phyloP scores from a whole-genome alignment of 2,113 vertebrate genomes.

The Phylloscopus trochiloides region DNA sequence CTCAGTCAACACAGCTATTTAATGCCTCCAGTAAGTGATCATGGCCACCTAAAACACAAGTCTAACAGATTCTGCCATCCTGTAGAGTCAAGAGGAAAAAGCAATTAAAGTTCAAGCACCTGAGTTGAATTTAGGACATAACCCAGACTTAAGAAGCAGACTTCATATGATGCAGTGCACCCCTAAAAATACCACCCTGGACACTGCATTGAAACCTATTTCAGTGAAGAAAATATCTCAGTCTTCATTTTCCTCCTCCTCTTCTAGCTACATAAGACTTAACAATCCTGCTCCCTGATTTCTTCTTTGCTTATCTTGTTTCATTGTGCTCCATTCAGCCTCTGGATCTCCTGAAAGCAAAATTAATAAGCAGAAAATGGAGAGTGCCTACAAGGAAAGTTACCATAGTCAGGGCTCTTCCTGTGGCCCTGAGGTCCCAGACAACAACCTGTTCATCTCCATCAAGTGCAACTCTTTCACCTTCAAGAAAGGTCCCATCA shows the following conservation, averaged over 20 bases:
- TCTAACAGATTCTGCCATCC: not conserved
- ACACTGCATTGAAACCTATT: not conserved
- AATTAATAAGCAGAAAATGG: not conserved
- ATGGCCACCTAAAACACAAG: not conserved
- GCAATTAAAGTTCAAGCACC: not conserved
- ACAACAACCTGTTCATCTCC: not conserved
- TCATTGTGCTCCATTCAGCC: fast-evolving
- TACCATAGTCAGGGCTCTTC: not conserved
- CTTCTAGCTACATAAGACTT: not conserved
- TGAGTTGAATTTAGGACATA: not conserved
- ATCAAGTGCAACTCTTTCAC: not conserved
- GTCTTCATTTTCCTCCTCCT: not conserved
- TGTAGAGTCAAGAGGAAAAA: not conserved
- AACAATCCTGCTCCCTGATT: not conserved
- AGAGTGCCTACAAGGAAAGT: not conserved
- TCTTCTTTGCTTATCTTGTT: not conserved
- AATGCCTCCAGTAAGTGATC: not conserved
- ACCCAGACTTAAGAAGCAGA: not conserved
- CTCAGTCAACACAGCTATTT: fast-evolving
- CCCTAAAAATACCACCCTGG: not conserved
- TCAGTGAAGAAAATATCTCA: not conserved
- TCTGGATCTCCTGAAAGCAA: not conserved
- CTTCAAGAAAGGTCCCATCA: not conserved
- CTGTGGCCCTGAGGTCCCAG: not conserved
- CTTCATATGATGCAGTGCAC: not conserved